A percentile compares a stretch with the other conserved stretches of the same genome.
These are phyloP conservation scores for Mastomys coucha DNA, from an alignment of 2,113 vertebrate species.

Conservation along the genomic window DNA sequence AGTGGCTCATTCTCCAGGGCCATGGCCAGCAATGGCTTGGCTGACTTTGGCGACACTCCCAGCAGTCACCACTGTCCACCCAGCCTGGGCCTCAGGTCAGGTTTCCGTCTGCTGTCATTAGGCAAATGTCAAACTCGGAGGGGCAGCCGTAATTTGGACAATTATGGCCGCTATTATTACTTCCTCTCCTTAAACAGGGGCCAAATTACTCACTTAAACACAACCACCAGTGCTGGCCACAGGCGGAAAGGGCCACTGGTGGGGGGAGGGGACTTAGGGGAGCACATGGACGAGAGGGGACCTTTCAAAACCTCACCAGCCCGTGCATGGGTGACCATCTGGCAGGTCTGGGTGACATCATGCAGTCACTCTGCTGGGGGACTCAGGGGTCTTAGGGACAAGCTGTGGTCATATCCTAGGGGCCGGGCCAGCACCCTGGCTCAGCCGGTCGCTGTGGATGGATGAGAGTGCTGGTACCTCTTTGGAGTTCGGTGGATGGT, in stretches of 20 bases:
- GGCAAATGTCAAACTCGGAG: slow-evolving; percentile 87
- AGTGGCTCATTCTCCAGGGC: too few species aligned
- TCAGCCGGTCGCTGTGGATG: neutral
- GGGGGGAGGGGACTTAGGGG: neutral
- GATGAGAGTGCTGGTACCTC: neutral
- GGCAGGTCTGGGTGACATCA: neutral
- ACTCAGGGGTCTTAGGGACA: neutral
- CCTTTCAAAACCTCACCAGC: neutral
- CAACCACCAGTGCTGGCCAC: slow-evolving; percentile 83
- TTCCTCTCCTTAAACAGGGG: slow-evolving; percentile 90
- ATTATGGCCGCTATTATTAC: slow-evolving; percentile 90
- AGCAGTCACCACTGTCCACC: neutral
- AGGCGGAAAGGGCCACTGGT: slow-evolving; percentile 41
- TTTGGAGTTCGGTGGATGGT: neutral
- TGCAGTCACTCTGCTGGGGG: neutral
- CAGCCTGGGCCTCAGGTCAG: slow-evolving; percentile 48
- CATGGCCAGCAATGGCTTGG: neutral
- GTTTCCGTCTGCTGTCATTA: slow-evolving; percentile 89
- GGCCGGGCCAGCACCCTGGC: accelerated
- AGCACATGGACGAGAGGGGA: neutral
- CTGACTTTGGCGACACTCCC: neutral
- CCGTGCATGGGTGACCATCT: neutral
- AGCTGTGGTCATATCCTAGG: neutral
- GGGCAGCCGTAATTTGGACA: slow-evolving; percentile 91
- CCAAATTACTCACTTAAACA: slow-evolving; percentile 87